Conservation (phyloP, 92 coral and sea anemone species). For the Micromussa lordhowensis region DNA sequence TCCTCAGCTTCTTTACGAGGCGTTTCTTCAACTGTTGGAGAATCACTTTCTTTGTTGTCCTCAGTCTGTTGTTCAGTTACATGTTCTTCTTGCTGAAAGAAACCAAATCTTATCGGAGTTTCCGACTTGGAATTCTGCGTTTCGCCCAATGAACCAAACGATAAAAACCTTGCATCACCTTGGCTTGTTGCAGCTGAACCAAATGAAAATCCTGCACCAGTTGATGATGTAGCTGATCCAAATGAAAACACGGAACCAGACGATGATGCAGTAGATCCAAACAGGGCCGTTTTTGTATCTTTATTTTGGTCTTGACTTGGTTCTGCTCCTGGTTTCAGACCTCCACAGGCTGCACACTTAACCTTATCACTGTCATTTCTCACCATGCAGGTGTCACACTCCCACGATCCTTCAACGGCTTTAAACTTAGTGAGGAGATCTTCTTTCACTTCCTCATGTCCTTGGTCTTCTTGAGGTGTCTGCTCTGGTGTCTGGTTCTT, state of each 20-base stretch:
- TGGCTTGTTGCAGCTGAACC: not conserved
- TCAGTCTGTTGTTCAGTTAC: not conserved
- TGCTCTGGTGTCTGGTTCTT: slow-evolving; percentile 13
- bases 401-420: slow-evolving; percentile 72
- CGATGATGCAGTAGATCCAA: not conserved
- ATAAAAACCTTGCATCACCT: not conserved
- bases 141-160: not conserved
- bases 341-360: slow-evolving; percentile 66
- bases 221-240: not conserved
- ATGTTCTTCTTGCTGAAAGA: not conserved
- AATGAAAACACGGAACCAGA: slow-evolving; percentile 11
- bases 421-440: slow-evolving; percentile 53
- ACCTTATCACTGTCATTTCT: slow-evolving; percentile 49
- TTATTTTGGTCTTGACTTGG: not conserved
- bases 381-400: slow-evolving; percentile 65
- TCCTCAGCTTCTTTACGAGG: not conserved
- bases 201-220: not conserved
- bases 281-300: not conserved
- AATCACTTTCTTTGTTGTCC: not conserved
- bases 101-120: not conserved
- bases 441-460: not conserved
- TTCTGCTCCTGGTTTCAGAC: slow-evolving; percentile 48
- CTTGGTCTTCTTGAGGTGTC: not conserved
- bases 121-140: not conserved
- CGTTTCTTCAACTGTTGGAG: not conserved